Evolutionary conservation across 2,797 vertebrate genomes (phyloP), one percentile per base, ranked within the genome.

Genomic region (Sebastes nivosus): DNA sequence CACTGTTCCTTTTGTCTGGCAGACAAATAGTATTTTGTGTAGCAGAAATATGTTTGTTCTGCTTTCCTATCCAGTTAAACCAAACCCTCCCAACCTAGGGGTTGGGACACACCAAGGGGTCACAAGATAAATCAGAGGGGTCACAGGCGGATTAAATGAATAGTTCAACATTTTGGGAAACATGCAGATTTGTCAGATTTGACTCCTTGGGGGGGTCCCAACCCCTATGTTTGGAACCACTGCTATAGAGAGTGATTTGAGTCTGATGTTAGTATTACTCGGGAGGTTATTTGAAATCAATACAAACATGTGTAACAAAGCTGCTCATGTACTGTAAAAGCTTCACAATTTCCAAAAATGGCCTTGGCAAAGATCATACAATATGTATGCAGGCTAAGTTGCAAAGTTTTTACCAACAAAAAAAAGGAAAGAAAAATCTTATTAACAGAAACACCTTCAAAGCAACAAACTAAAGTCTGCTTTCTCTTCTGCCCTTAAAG

Each of bases 321-420:
- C 80, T 79, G 71, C 85, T 95, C 86, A 94, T 94, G 91, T 88
- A 90, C 67, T 80, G 75, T 84, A 86, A 94, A 89, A 90, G 89
- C 88, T 86, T 90, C 65, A 82, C 61, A 32, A 89, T 88, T 89
- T 90, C 79, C 77, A 80, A 87, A 93, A 87, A 72, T 59, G 89
- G 90, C 88, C 36, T 72, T 55, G 90, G 92, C 90, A 91, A 93
- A 78, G 58, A 88, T 90, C 76, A 88, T 93, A 68, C 85, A 93
- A 90, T 91, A 93, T 93, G 86, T 66, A 95, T 86, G 85, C 50
- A 63, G 78, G 80, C 77, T n/a, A 71, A 80, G 82, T 85, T 38
- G 42, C 80, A 36, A 36, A 78, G 70, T 65, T 68, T 80, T 87
- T 65, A 72, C 61, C 25, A 67, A 72, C 27, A 32, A 54, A 70